Percentiles rank a stretch among this genome's conserved stretches.
Evolutionary conservation across 2,113 vertebrate genomes (phyloP).

Genomic region (Datnioides undecimradiatus): DNA sequence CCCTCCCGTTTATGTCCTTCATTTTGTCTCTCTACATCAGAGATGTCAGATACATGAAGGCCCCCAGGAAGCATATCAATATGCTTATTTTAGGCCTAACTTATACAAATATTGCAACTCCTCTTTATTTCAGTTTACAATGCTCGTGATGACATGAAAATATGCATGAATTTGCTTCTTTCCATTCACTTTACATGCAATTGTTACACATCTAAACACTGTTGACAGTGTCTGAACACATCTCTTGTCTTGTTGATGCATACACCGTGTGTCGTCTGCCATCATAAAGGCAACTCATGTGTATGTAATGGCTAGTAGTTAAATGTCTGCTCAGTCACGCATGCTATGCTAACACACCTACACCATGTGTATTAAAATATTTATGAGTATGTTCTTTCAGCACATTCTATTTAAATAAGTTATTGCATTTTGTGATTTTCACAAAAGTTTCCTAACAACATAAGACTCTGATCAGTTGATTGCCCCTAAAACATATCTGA

Average conservation of each 20-base stretch:
- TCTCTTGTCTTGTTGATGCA: not conserved
- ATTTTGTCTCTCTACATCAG: not conserved
- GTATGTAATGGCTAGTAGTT: not conserved
- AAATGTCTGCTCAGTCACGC: not conserved
- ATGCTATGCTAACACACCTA: not conserved
- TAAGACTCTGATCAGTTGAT: too few relatives aligned
- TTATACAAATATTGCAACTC: too few relatives aligned
- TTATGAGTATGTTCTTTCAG: too few relatives aligned
- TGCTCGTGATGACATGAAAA: not conserved
- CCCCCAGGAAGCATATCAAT: too few relatives aligned
- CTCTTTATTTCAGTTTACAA: not conserved
- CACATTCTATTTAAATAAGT: too few relatives aligned
- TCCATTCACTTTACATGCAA: not conserved
- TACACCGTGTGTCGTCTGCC: not conserved
- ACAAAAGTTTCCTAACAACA: not conserved
- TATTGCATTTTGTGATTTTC: not conserved
- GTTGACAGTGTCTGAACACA: not conserved
- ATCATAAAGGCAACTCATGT: not conserved
- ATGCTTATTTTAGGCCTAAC: too few relatives aligned
- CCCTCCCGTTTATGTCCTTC: not conserved
- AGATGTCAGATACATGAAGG: not conserved
- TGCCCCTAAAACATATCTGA: not conserved
- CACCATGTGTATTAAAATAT: too few relatives aligned
- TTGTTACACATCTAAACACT: not conserved
- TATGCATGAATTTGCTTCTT: not conserved